Conservation (phyloP, 2,888 invertebrate species). For the Drosophila atripex region DNA sequence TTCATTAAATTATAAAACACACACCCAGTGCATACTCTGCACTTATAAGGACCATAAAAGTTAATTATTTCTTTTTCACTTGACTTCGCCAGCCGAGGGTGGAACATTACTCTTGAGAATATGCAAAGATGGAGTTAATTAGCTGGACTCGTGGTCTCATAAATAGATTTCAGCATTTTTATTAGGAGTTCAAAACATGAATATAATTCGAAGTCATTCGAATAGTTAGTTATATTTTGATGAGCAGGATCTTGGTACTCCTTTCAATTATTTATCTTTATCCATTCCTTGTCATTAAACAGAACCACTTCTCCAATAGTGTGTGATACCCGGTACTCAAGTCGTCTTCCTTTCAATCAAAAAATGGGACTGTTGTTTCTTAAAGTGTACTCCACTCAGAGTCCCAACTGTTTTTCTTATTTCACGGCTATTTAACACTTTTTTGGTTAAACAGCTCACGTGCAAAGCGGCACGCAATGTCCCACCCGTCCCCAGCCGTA, state of each 20-base stretch:
- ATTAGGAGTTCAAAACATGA: too few species aligned
- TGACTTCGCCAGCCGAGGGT: not conserved
- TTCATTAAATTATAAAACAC: not conserved
- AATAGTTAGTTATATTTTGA: too few species aligned
- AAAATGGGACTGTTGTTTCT: not conserved
- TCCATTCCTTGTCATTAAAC: too few species aligned
- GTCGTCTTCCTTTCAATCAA: not conserved
- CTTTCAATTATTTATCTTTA: too few species aligned
- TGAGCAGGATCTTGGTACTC: too few species aligned
- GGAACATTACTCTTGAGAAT: not conserved
- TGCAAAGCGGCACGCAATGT: constrained; percentile 60
- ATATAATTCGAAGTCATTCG: too few species aligned
- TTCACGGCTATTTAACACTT: constrained; percentile 75
- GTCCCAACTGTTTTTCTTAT: not conserved
- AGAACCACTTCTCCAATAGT: too few species aligned
- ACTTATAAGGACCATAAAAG: not conserved
- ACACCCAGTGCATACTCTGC: constrained; percentile 2
- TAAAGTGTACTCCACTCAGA: not conserved
- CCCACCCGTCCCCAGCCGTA: constrained; percentile 42
- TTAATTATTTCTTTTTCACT: not conserved
- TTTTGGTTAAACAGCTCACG: constrained; percentile 76
- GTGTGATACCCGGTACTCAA: not conserved
- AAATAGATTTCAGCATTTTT: too few species aligned
- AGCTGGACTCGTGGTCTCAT: not conserved
- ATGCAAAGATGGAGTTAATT: not conserved